A percentile compares a stretch with the other conserved stretches of the same genome.
These are phyloP conservation scores for Pachypsylla venusta DNA, from an alignment of 1,140 invertebrate species.

Conservation along the genomic window DNA sequence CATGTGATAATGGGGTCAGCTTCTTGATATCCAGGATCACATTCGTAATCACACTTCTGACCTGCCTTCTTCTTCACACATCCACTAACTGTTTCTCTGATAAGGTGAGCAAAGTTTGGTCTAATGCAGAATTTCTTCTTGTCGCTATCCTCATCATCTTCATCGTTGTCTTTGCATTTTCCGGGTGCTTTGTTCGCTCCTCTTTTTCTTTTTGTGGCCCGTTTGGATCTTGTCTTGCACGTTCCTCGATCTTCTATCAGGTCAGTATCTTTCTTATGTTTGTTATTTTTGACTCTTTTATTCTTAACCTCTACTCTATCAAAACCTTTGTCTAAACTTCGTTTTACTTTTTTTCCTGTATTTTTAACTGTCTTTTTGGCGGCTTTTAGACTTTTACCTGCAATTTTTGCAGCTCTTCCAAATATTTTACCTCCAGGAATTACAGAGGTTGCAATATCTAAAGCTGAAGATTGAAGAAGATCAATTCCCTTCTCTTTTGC, in stretches of 20 bases:
- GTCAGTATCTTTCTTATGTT: not conserved
- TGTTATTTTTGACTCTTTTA: slow-evolving; percentile 4
- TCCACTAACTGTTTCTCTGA: not conserved
- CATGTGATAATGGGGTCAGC: not conserved
- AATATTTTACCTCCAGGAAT: slow-evolving; percentile 11
- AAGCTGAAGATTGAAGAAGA: not conserved
- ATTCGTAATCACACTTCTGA: slow-evolving; percentile 6
- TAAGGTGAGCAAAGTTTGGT: not conserved
- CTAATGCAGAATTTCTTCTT: not conserved
- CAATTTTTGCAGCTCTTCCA: slow-evolving; percentile 13
- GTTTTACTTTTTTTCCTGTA: slow-evolving; percentile 5
- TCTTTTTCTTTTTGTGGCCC: not conserved
- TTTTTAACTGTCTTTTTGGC: slow-evolving; percentile 11
- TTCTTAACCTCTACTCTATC: slow-evolving; percentile 4
- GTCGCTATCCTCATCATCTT: slow-evolving; percentile 12
- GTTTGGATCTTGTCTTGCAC: slow-evolving; percentile 9
- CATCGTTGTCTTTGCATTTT: slow-evolving; percentile 6
- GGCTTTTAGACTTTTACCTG: not conserved
- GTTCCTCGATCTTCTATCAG: not conserved
- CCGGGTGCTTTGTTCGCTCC: not conserved
- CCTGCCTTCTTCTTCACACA: not conserved
- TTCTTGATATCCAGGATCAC: slow-evolving; percentile 12
- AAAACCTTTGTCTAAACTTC: slow-evolving; percentile 3
- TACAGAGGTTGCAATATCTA: slow-evolving; percentile 11
- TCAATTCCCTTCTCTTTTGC: slow-evolving; percentile 15